A percentile compares a stretch with the other conserved stretches of the same genome.
Conservation (phyloP, 2,888 invertebrate species). For the Drosophila paranaensis region DNA sequence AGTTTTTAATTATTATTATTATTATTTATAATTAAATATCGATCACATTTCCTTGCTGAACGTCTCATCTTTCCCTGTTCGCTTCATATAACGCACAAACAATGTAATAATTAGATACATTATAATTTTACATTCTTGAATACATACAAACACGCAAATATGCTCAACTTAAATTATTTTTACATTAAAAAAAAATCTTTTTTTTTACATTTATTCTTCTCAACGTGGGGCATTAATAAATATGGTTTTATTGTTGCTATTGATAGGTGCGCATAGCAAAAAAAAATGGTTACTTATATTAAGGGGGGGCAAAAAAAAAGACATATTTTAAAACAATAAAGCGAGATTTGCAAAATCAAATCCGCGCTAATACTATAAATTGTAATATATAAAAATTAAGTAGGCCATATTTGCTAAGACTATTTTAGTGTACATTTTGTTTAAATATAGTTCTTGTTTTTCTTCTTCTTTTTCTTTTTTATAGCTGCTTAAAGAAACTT, state of each 20-base stretch:
- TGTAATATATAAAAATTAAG: slow-evolving; percentile 53
- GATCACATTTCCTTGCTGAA: slow-evolving; percentile 83
- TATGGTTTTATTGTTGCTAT: slow-evolving; percentile 28
- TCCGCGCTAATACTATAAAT: slow-evolving; percentile 66
- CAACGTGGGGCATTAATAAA: slow-evolving; percentile 42
- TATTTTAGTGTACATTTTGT: slow-evolving; percentile 36
- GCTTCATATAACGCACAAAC: slow-evolving; percentile 56
- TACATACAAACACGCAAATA: slow-evolving; percentile 45
- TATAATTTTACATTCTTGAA: slow-evolving; percentile 36
- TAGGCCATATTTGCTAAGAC: slow-evolving; percentile 39
- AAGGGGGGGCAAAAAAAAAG: slow-evolving; percentile 17
- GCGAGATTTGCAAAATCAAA: slow-evolving; percentile 73
- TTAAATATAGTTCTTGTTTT: slow-evolving; percentile 20
- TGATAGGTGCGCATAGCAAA: slow-evolving; percentile 27
- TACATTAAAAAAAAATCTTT: slow-evolving; percentile 30
- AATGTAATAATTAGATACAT: slow-evolving; percentile 48
- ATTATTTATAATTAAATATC: slow-evolving; percentile 76
- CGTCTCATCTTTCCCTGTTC: slow-evolving; percentile 71
- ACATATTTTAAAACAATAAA: slow-evolving; percentile 47
- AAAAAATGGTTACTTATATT: slow-evolving; percentile 36
- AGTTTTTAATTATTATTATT: slow-evolving; percentile 57
- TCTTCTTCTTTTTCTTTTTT: slow-evolving; percentile 19
- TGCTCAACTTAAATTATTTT: slow-evolving; percentile 41
- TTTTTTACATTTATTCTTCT: slow-evolving; percentile 19
- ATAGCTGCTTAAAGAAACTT: slow-evolving; percentile 46